These are phyloP conservation scores for Drosophila setifemur DNA, from an alignment of 1,140 invertebrate genomes.

Conservation along the genomic window DNA sequence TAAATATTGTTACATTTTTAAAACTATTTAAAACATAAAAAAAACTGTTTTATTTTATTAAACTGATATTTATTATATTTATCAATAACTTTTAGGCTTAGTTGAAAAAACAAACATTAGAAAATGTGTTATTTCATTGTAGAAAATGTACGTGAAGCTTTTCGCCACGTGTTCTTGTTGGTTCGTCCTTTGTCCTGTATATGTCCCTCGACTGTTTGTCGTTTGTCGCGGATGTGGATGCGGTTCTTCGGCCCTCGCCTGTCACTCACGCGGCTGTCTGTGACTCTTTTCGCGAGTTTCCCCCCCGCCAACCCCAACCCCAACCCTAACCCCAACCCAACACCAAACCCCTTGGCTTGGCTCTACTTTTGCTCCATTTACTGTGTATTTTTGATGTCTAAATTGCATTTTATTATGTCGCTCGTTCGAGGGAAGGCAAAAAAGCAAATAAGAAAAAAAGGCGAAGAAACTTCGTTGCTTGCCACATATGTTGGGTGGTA, in stretches of 20 bases:
- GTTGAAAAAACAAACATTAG: not conserved
- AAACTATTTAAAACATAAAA: not conserved
- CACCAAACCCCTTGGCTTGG: slow-evolving; percentile 21
- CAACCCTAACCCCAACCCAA: too few species aligned
- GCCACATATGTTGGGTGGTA: slow-evolving; percentile 51
- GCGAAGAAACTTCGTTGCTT: slow-evolving; percentile 28
- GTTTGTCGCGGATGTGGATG: slow-evolving; percentile 20
- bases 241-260: slow-evolving; percentile 51
- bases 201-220: slow-evolving; percentile 26
- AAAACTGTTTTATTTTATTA: not conserved
- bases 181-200: slow-evolving; percentile 26
- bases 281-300: slow-evolving; percentile 32
- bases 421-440: slow-evolving; percentile 37
- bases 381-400: slow-evolving; percentile 79
- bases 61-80: not conserved
- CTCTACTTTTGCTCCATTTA: slow-evolving; percentile 66
- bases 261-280: slow-evolving; percentile 65
- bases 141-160: slow-evolving; percentile 28
- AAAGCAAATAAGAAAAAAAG: not conserved
- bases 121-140: too few species aligned
- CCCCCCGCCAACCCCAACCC: too few species aligned
- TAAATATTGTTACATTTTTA: too few species aligned
- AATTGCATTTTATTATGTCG: slow-evolving; percentile 80
- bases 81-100: not conserved
- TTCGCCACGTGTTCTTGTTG: slow-evolving; percentile 17